These are phyloP conservation scores for Cirrhinus molitorella DNA, from an alignment of 2,797 vertebrate genomes.

Conservation along the genomic window DNA sequence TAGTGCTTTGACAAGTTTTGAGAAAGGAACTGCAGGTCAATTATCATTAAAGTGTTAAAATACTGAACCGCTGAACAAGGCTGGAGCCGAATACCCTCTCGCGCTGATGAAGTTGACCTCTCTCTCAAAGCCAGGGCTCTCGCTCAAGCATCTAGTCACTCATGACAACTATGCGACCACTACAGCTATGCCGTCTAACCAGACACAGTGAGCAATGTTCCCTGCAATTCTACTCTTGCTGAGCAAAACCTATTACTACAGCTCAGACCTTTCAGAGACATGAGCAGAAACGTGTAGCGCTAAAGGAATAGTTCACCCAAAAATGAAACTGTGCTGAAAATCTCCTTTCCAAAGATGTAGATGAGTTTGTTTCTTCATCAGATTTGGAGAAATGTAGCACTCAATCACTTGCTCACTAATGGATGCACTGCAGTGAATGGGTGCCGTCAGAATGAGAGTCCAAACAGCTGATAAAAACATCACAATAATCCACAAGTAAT, in stretches of 20 bases:
- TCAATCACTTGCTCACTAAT: too few species aligned
- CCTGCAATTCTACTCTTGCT: not conserved
- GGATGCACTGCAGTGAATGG: too few species aligned
- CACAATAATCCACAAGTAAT: not conserved
- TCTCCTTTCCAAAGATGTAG: not conserved
- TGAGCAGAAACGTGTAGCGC: not conserved
- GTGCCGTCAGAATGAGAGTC: too few species aligned
- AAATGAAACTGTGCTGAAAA: not conserved
- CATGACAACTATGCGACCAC: constrained; percentile 6
- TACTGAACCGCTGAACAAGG: not conserved
- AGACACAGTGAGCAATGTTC: not conserved
- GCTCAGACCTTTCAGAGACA: constrained; percentile 4
- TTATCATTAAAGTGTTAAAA: not conserved
- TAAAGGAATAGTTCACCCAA: not conserved
- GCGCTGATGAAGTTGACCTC: constrained; percentile 2
- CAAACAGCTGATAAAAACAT: too few species aligned
- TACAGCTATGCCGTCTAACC: not conserved
- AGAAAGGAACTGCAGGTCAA: not conserved
- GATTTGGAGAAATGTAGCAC: not conserved
- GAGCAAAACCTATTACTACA: not conserved
- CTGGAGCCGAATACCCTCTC: not conserved
- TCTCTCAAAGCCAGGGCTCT: constrained; percentile 2
- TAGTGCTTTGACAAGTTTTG: constrained; percentile 5
- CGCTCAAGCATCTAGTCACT: not conserved
- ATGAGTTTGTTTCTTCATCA: not conserved